Conservation (phyloP, 2,888 invertebrate species). For the Melieria omissa region DNA sequence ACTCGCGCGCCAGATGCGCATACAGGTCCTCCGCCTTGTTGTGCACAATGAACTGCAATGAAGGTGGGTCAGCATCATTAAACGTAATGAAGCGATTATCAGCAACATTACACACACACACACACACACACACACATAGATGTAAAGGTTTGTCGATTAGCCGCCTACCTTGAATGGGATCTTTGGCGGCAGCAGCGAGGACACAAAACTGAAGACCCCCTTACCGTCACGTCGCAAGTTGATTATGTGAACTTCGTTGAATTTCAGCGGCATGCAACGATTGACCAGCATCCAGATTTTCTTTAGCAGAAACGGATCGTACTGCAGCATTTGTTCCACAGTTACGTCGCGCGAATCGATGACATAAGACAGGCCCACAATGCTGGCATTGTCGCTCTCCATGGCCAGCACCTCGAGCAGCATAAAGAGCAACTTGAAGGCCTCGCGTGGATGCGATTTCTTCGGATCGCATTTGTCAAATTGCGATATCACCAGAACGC, state of each 20-base stretch:
- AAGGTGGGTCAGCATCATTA: not conserved
- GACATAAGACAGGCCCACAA: constrained; percentile 52
- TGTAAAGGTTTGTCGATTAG: no score
- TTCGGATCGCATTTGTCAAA: constrained; percentile 55
- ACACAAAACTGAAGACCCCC: constrained; percentile 52
- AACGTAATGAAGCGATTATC: no score
- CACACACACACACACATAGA: no score
- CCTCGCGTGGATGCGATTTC: constrained; percentile 50
- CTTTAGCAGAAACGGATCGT: constrained; percentile 54
- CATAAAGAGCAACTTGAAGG: constrained; percentile 58
- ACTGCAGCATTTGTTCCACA: constrained; percentile 57
- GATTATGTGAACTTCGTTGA: constrained; percentile 56
- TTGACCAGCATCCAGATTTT: constrained; percentile 53
- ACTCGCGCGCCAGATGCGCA: constrained; percentile 54
- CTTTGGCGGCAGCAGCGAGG: constrained; percentile 53
- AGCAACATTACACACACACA: no score
- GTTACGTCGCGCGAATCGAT: constrained; percentile 55
- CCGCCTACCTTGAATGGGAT: constrained; percentile 53
- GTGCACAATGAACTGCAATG: constrained; percentile 54
- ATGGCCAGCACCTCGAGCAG: constrained; percentile 54
- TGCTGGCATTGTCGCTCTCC: constrained; percentile 53
- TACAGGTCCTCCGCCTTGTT: constrained; percentile 58
- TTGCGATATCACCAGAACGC: constrained; percentile 54
- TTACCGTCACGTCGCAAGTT: constrained; percentile 55
- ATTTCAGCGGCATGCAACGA: constrained; percentile 54